These are phyloP conservation scores for Todiramphus chloris DNA, from an alignment of 2,113 vertebrate species.

Conservation along the genomic window DNA sequence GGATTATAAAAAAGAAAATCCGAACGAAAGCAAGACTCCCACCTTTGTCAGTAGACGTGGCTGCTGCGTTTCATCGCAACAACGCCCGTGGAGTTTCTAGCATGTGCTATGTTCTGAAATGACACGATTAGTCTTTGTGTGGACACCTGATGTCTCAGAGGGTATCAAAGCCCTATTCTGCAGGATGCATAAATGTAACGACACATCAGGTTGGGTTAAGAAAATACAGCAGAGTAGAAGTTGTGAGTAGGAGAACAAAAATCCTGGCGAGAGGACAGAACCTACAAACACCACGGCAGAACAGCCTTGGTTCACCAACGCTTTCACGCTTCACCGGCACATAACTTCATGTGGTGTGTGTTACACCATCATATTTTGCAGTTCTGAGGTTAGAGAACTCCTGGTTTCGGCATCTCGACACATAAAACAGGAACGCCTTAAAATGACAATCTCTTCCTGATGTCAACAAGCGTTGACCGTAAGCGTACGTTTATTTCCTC, in stretches of 20 bases:
- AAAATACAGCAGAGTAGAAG: background rate
- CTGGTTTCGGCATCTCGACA: background rate
- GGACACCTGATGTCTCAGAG: background rate
- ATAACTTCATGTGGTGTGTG: background rate
- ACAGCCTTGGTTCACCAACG: background rate
- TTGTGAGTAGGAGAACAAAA: background rate
- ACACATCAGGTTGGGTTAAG: background rate
- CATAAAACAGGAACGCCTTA: background rate
- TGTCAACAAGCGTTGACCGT: rapidly evolving
- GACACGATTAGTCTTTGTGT: background rate
- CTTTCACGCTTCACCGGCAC: background rate
- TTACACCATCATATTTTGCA: background rate
- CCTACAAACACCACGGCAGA: background rate
- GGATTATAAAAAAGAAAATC: background rate
- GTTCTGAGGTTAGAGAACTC: background rate
- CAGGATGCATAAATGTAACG: background rate
- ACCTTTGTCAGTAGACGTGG: background rate
- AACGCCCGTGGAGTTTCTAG: background rate
- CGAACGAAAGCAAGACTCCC: background rate
- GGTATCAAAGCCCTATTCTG: background rate
- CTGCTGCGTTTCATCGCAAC: background rate
- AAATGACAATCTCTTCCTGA: background rate
- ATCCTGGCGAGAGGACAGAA: background rate
- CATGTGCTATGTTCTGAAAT: background rate
- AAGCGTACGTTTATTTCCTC: background rate